Conservation (phyloP, 2,888 invertebrate species). For the Meloe dianella region DNA sequence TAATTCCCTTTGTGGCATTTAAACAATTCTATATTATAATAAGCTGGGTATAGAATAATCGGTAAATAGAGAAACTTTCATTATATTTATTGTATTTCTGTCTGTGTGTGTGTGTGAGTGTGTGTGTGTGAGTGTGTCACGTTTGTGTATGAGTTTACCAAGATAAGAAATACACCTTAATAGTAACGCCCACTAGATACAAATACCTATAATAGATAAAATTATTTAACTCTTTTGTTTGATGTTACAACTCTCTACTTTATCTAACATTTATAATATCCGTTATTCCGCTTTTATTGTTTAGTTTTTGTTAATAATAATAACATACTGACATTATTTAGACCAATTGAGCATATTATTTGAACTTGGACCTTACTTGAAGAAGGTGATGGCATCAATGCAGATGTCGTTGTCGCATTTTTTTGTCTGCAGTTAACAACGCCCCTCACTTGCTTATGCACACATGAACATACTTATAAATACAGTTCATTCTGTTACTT, state of each 20-base stretch:
- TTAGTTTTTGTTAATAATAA: background rate
- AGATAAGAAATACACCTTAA: background rate
- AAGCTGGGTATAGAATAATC: too few species aligned
- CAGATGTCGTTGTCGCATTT: constrained; percentile 15
- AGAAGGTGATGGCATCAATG: constrained; percentile 8
- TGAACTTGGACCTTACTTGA: constrained; percentile 16
- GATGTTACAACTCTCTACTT: background rate
- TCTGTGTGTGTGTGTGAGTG: background rate
- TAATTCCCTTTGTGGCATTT: background rate
- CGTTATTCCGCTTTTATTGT: background rate
- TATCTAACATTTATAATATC: background rate
- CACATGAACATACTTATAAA: too few species aligned
- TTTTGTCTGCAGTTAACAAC: constrained; percentile 12
- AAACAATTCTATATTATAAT: background rate
- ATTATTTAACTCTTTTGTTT: background rate
- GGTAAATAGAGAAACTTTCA: background rate
- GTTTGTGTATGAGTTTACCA: background rate
- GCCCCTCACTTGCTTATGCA: background rate
- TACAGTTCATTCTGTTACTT: too few species aligned
- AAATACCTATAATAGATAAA: constrained; percentile 5
- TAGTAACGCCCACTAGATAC: background rate
- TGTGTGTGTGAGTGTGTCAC: background rate
- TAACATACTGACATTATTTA: background rate
- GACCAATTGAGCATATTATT: constrained; percentile 1
- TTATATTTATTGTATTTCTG: background rate